Percentiles rank a stretch among this genome's conserved stretches.
Evolutionary conservation across 2,113 vertebrate species (phyloP).

Genomic region (Pungitius pungitius): DNA sequence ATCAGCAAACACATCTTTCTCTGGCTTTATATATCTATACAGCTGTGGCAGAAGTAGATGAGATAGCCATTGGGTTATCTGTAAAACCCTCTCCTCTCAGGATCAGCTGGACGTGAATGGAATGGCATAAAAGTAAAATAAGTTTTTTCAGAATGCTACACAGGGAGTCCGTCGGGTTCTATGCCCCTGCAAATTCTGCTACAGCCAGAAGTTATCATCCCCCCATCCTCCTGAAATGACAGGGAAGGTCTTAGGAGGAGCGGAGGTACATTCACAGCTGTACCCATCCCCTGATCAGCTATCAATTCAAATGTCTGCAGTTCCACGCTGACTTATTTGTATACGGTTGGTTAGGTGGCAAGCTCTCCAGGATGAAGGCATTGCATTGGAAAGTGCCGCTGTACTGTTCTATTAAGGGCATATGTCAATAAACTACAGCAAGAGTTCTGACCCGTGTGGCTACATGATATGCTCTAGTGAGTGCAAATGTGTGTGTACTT

Average conservation of each 20-base stretch:
- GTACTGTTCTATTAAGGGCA: constrained; percentile 9
- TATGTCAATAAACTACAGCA: constrained; percentile 17
- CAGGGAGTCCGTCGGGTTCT: constrained; percentile 58
- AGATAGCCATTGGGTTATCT: constrained; percentile 34
- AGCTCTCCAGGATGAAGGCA: constrained; percentile 15
- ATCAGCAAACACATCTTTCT: constrained; percentile 59
- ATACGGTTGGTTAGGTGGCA: constrained; percentile 22
- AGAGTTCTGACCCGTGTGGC: neutral
- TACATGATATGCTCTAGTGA: neutral
- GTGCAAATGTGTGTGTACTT: constrained; percentile 14
- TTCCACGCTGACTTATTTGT: constrained; percentile 40
- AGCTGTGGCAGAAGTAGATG: constrained; percentile 43
- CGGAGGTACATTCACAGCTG: constrained; percentile 48
- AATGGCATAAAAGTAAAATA: constrained; percentile 63
- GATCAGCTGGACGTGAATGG: constrained; percentile 61
- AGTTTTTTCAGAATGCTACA: constrained; percentile 68
- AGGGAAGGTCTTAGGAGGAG: constrained; percentile 57
- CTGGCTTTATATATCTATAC: constrained; percentile 37
- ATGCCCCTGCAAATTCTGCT: constrained; percentile 39
- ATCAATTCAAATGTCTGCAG: constrained; percentile 59
- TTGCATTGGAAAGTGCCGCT: constrained; percentile 12
- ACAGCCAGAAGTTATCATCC: constrained; percentile 56
- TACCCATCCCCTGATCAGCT: constrained; percentile 52
- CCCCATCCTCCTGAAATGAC: constrained; percentile 51
- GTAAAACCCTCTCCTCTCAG: constrained; percentile 20